Conservation (phyloP, 2,888 invertebrate genomes). For the Argynnis bischoffii region DNA sequence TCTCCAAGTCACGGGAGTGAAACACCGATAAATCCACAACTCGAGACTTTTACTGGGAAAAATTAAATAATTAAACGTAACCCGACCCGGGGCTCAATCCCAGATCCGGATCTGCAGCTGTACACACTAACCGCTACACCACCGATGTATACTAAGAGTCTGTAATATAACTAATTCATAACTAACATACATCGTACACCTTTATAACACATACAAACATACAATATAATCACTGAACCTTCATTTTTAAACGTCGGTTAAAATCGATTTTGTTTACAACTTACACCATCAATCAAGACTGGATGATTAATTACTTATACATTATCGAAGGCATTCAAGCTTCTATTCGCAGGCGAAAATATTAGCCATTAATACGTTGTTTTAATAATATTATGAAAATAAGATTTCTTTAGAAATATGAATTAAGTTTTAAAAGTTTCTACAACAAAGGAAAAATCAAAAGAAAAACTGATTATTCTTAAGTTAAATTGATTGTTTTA, state of each 20-base stretch:
- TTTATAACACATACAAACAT: background rate
- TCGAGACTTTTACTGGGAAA: too few species aligned
- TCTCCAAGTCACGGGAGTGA: too few species aligned
- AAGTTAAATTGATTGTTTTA: background rate
- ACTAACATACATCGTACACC: background rate
- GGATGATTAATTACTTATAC: slow-evolving; percentile 56
- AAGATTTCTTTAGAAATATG: slow-evolving; percentile 14
- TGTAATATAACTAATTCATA: too few species aligned
- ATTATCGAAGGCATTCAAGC: slow-evolving; percentile 54
- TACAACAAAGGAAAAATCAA: background rate
- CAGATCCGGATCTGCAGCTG: too few species aligned
- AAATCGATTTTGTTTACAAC: slow-evolving; percentile 52
- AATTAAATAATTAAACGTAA: too few species aligned
- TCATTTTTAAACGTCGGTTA: slow-evolving; percentile 40
- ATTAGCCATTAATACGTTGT: slow-evolving; percentile 18
- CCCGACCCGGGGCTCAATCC: too few species aligned
- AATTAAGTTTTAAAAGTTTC: slow-evolving; percentile 11
- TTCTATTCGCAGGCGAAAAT: slow-evolving; percentile 5
- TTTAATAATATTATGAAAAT: slow-evolving; percentile 14
- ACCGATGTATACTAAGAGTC: too few species aligned
- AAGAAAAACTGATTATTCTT: background rate
- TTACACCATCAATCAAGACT: slow-evolving; percentile 53
- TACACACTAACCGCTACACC: too few species aligned
- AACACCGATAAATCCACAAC: too few species aligned
- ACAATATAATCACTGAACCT: slow-evolving; percentile 1